Base-by-base conservation (phyloP, 2,113 vertebrate genomes). In the Mohoua ochrocephala region DNA sequence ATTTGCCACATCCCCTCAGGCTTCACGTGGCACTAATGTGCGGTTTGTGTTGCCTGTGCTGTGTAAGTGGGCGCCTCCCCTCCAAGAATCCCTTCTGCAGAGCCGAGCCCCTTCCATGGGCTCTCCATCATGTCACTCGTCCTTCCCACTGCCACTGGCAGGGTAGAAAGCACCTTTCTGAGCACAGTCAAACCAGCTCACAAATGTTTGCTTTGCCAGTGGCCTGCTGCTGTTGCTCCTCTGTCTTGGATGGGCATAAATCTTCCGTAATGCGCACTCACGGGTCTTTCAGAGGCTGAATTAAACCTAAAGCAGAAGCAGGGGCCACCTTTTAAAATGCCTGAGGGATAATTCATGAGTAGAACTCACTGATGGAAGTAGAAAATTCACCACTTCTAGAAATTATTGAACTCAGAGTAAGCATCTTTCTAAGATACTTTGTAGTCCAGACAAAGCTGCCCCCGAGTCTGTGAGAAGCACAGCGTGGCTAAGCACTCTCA, bases 11-110 rank as follows among this genome's bases (percentile, higher is more conserved):
- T 15, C 15, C 31, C 30, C 35, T 22, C 15, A 6, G 42, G 22
- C 56, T 65, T 31, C 2, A 0, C 0, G 0, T 8, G 26, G 7
- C 0, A 3, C 42, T 33, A 26, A 28, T 21, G 52, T 3, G 1
- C 3, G 2, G 35, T 37, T 74, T 45, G 26, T 57, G n/a, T 15
- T 1, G 2, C 44, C 4, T 3, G 1, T 15, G n/a, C 17, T 6
- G 15, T 23, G 50, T 1, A 19, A 59, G 64, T 1, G 2, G 57
- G 15, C 1, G 2, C 31, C 27, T 35, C 56, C 54, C 59, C 44
- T 60, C 30, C 1, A 2, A 28, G 45, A 28, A 35, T 21, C 45
- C 16, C 21, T 78, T 50, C 37, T 35, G 50, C n/a, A 78, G 70
- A 81, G 7, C 60, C 18, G 15, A 90, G 22, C 18, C 8, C 4